Evolutionary conservation across 2,113 vertebrate genomes (phyloP), one percentile per base, ranked within the genome.

Genomic region (Centropus unirufus): DNA sequence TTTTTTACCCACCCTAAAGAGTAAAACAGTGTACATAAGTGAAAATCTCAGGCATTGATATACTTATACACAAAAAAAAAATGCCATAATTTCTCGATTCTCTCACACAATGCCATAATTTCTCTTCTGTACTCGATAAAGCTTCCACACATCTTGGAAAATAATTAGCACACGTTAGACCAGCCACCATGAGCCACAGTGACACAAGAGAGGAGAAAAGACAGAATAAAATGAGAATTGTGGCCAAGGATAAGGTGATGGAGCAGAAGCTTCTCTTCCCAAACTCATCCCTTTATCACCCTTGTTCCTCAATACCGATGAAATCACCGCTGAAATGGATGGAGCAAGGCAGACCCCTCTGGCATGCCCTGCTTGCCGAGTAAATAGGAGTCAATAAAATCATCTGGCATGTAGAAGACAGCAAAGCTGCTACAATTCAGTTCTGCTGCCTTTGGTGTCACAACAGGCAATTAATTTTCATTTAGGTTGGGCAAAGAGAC

Each of bases 21-120:
- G 58, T n/a, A 42, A 52, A 83, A 61, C 0, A 0, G 26, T 32
- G 29, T 34, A 52, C 2, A 0, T 11, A n/a, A 62, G 12, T 47
- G 17, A 87, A 77, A 78, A n/a, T 47, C 29, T 87, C 61, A 57
- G 68, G 36, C 1, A 0, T 17, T 19, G 10, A 78, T 46, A 27
- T 78, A 57, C 42, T 66, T 52, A 64, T 2, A 29, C 46, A 44
- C n/a, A 18, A 47, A 52, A 59, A 86, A 72, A 9, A 47, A 26
- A 24, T 11, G 23, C 23, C 49, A 51, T 51, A n/a, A 49, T 64
- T 89, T 54, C 40, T 76, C 52, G n/a, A n/a, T n/a, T n/a, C n/a
- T n/a, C n/a, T n/a, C 44, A 46, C 44, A 46, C 44, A 46, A 20
- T 14, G 22, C 10, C n/a, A 1, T 32, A 23, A 49, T 66, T 89